phyloP scores from a whole-genome alignment of 2,113 vertebrate genomes.

The Brienomyrus longianalis region DNA sequence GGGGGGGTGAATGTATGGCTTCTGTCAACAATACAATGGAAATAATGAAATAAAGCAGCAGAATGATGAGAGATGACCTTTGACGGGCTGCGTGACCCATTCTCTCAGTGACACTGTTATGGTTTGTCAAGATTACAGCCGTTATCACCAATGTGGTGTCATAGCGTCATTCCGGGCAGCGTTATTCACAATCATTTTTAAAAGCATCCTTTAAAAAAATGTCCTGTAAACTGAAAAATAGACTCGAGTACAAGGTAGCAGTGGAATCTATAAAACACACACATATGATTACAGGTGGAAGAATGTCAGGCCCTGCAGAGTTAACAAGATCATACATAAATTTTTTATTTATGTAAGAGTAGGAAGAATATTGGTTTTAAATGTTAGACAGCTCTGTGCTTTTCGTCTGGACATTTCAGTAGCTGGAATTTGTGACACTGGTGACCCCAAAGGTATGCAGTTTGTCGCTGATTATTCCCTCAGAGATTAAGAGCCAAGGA shows the following conservation, averaged over 20 bases:
- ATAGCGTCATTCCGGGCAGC: neutral
- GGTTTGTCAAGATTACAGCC: neutral
- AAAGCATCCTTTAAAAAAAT: neutral
- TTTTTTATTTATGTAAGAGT: neutral
- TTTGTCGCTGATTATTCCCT: neutral
- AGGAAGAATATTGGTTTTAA: neutral
- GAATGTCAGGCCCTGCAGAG: neutral
- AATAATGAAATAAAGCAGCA: neutral
- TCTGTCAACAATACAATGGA: neutral
- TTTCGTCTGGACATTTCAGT: neutral
- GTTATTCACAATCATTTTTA: neutral
- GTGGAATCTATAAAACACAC: neutral
- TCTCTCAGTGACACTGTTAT: neutral
- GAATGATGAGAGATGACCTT: conserved; percentile 6
- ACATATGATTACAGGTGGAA: neutral
- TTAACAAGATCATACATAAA: neutral
- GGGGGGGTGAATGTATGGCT: neutral
- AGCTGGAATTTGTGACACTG: neutral
- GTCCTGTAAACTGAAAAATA: neutral
- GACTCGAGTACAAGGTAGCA: neutral
- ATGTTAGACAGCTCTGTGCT: neutral
- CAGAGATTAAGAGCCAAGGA: neutral
- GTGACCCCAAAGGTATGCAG: neutral
- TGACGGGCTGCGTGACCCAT: neutral
- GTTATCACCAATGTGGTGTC: neutral